These are phyloP conservation scores for Tethya wilhelma DNA, from an alignment of 37 sponge, comb jelly and placozoan genomes.

Conservation along the genomic window DNA sequence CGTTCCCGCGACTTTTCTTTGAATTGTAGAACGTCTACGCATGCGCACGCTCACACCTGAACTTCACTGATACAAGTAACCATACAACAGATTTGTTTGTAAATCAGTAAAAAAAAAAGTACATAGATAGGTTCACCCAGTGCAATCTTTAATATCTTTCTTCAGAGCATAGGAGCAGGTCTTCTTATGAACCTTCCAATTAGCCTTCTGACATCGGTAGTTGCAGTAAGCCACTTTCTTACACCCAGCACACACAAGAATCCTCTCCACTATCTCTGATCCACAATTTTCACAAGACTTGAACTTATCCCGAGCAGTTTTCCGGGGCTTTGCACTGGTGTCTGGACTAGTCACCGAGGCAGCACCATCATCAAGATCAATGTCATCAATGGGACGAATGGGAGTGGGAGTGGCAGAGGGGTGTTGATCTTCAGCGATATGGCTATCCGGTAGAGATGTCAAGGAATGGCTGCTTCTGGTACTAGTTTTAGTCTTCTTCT, in stretches of 20 bases:
- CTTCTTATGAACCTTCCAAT: conserved; percentile 83
- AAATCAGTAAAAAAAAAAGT: background rate
- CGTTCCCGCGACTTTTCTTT: background rate
- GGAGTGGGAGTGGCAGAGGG: too few relatives aligned
- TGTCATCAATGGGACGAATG: background rate
- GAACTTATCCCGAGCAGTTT: conserved; percentile 58
- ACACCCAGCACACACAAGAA: conserved; percentile 59
- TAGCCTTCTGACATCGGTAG: conserved; percentile 58
- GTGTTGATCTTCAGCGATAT: background rate
- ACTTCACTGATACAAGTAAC: too few relatives aligned
- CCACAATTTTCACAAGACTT: conserved; percentile 47
- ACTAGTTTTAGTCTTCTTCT: background rate
- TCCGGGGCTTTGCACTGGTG: background rate
- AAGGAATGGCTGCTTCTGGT: too few relatives aligned
- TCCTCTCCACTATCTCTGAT: conserved; percentile 16
- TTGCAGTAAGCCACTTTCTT: conserved; percentile 76
- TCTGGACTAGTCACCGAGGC: background rate
- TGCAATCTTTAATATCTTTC: conserved; percentile 31
- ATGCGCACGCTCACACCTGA: background rate
- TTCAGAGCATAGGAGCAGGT: conserved; percentile 43
- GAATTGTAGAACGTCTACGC: background rate
- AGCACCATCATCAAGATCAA: background rate
- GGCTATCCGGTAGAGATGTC: background rate
- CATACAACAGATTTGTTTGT: too few relatives aligned
- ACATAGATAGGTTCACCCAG: background rate